Evolutionary conservation across 2,113 vertebrate species (phyloP).

Genomic region (Nycticebus coucang): DNA sequence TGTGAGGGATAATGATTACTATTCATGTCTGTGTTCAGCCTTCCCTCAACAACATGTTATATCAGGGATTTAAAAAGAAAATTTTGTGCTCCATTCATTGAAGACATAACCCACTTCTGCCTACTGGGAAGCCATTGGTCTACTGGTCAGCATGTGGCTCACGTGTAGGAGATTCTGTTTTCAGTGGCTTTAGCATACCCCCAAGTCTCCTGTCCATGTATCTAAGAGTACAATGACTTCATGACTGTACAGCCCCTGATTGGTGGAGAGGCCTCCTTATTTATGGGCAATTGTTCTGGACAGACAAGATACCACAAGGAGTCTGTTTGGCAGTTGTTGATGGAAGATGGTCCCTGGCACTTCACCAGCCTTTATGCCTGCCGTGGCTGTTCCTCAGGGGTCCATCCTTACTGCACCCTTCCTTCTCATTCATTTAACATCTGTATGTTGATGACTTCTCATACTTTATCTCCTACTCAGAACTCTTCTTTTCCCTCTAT

Average conservation of each 20-base stretch:
- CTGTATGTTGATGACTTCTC: background rate
- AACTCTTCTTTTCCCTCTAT: background rate
- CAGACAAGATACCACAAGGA: constrained; percentile 36
- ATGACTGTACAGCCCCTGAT: background rate
- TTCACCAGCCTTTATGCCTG: background rate
- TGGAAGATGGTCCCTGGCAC: background rate
- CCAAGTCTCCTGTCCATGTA: background rate
- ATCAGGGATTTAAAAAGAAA: background rate
- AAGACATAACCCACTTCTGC: background rate
- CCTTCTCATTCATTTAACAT: background rate
- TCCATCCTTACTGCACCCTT: background rate
- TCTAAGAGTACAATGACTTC: background rate
- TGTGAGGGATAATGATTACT: constrained; percentile 22
- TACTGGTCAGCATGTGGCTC: background rate
- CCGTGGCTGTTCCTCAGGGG: background rate
- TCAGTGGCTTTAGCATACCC: background rate
- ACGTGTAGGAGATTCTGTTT: background rate
- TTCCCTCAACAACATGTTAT: constrained; percentile 6
- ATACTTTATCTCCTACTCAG: background rate
- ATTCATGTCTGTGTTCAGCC: background rate
- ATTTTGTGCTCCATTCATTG: background rate
- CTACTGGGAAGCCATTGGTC: background rate
- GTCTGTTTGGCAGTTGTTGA: constrained; percentile 41
- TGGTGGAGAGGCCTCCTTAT: constrained; percentile 50
- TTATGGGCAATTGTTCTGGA: constrained; percentile 58